A percentile compares a stretch with the other conserved stretches of the same genome.
These are phyloP conservation scores for Podarcis cretensis DNA, from an alignment of 2,113 vertebrate genomes.

Conservation along the genomic window DNA sequence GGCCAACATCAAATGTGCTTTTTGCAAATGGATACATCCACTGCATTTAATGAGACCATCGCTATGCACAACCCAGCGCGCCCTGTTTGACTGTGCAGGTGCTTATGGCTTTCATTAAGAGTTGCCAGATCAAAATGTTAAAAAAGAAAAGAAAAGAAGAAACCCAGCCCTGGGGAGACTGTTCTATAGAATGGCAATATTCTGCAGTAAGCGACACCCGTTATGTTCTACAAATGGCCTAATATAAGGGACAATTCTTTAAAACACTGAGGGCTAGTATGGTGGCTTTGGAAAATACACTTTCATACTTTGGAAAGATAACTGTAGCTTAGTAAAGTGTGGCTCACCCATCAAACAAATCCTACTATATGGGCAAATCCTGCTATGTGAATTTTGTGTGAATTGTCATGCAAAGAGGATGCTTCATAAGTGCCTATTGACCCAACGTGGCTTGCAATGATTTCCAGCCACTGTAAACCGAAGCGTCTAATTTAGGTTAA, in stretches of 20 bases:
- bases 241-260: neutral
- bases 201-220: neutral
- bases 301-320: neutral
- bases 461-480: neutral
- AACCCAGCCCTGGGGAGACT: neutral
- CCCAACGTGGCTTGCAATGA: neutral
- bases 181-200: neutral
- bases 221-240: neutral
- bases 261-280: too few relatives aligned
- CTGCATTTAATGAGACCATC: slow-evolving; percentile 15
- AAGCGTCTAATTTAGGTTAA: neutral
- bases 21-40: slow-evolving; percentile 19
- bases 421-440: neutral
- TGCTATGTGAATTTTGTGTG: neutral
- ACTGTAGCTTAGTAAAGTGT: neutral
- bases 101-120: neutral
- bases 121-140: neutral
- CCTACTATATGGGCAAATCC: neutral
- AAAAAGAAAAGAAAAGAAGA: neutral
- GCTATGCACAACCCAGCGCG: neutral
- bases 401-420: neutral
- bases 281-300: too few relatives aligned
- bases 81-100: neutral
- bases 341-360: neutral
- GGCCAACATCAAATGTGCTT: neutral